Evolutionary conservation across 2,797 vertebrate genomes (phyloP).

Genomic region (Melanotaenia maccullochi): DNA sequence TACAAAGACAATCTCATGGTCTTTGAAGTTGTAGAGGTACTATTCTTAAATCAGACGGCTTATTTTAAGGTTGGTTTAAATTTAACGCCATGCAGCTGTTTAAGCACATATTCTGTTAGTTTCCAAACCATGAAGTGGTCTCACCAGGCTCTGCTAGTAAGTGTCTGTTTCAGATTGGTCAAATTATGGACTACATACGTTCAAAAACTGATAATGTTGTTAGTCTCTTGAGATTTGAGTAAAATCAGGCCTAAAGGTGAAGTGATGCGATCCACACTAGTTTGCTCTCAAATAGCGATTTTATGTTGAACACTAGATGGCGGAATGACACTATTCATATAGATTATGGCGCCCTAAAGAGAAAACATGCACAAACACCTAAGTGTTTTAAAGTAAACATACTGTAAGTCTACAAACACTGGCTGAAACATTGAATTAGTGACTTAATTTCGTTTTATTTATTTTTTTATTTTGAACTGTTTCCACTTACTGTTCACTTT

Average conservation of each 20-base stretch:
- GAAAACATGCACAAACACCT: background rate
- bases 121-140: background rate
- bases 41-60: background rate
- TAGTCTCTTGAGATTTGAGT: background rate
- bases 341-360: background rate
- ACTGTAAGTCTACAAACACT: background rate
- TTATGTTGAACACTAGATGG: conserved; percentile 72
- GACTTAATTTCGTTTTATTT: too few relatives aligned
- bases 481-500: too few relatives aligned
- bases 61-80: background rate
- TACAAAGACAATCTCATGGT: conserved; percentile 36
- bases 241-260: background rate
- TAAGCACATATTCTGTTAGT: background rate
- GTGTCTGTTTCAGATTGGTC: background rate
- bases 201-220: background rate
- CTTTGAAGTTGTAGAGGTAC: conserved; percentile 21
- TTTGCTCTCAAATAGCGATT: background rate
- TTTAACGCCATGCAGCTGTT: background rate
- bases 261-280: background rate
- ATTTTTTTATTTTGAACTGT: too few relatives aligned
- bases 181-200: background rate
- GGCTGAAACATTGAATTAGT: background rate
- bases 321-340: conserved; percentile 28
- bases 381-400: background rate
- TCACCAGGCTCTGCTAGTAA: background rate